Conservation (phyloP, 2,888 invertebrate species). For the Pantelozetes paolii region DNA sequence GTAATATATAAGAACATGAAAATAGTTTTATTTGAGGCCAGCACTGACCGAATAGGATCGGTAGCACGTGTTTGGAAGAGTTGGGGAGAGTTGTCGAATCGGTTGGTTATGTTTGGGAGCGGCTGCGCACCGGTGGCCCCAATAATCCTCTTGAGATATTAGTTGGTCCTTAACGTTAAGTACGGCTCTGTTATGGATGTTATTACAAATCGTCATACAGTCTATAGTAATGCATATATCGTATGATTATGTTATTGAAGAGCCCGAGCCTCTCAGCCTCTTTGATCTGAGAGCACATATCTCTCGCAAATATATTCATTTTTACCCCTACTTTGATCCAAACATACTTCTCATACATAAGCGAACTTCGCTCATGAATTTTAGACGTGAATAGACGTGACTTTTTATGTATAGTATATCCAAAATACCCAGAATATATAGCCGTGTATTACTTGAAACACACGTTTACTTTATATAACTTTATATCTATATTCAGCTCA, state of each 20-base stretch:
- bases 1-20: background rate
- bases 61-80: background rate
- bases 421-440: background rate
- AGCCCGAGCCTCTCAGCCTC: background rate
- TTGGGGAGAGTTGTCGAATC: background rate
- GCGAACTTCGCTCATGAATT: slow-evolving; percentile 17
- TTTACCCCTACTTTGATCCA: slow-evolving; percentile 6
- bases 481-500: slow-evolving; percentile 20
- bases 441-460: slow-evolving; percentile 2
- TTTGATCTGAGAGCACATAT: background rate
- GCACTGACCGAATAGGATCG: background rate
- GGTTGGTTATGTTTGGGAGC: background rate
- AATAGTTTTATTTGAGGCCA: background rate
- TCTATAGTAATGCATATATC: slow-evolving; percentile 17
- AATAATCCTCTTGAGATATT: slow-evolving; percentile 28
- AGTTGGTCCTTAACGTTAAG: slow-evolving; percentile 27
- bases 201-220: slow-evolving; percentile 26
- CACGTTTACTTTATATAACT: slow-evolving; percentile 1
- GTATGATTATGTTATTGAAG: slow-evolving; percentile 29
- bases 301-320: slow-evolving; percentile 11
- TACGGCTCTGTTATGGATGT: slow-evolving; percentile 4
- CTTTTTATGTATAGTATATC: slow-evolving; percentile 14
- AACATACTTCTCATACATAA: slow-evolving; percentile 29
- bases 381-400: slow-evolving; percentile 21
- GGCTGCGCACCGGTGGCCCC: background rate